Conservation (phyloP, 2,888 invertebrate genomes). For the Dascillus cervinus region DNA sequence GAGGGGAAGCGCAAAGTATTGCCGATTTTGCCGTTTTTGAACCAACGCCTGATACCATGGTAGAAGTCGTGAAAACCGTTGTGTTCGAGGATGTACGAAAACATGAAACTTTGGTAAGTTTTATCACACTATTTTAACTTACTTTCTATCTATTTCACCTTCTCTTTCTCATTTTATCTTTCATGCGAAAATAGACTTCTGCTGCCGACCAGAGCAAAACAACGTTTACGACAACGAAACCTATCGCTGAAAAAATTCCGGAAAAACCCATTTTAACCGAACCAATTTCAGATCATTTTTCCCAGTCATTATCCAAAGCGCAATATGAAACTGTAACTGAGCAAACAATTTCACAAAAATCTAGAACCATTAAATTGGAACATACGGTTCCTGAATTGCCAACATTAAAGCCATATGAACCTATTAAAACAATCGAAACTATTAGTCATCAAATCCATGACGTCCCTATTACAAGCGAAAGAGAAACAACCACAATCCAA, state of each 20-base stretch:
- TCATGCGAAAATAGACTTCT: constrained; percentile 17
- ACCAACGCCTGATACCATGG: constrained; percentile 59
- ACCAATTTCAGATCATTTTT: constrained; percentile 20
- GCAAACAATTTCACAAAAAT: constrained; percentile 34
- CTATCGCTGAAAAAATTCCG: constrained; percentile 15
- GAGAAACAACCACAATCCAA: constrained; percentile 11
- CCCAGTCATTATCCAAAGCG: constrained; percentile 29
- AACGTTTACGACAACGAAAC: constrained; percentile 17
- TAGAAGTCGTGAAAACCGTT: constrained; percentile 59
- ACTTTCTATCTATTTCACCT: constrained; percentile 3
- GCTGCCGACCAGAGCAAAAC: constrained; percentile 22
- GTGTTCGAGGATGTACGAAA: constrained; percentile 51
- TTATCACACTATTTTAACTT: constrained; percentile 2
- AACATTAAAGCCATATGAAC: neutral
- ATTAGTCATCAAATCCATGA: neutral
- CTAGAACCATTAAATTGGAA: constrained; percentile 36
- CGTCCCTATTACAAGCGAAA: constrained; percentile 6
- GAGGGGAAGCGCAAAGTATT: constrained; percentile 75
- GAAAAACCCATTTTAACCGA: constrained; percentile 12
- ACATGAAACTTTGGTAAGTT: constrained; percentile 42
- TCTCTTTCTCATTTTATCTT: constrained; percentile 5
- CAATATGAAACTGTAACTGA: constrained; percentile 35
- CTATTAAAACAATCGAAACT: neutral
- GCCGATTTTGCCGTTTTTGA: constrained; percentile 70
- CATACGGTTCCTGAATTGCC: constrained; percentile 13